Evolutionary conservation across 2,888 invertebrate genomes (phyloP), one percentile per base, ranked within the genome.

Genomic region (Heliconius cydno): DNA sequence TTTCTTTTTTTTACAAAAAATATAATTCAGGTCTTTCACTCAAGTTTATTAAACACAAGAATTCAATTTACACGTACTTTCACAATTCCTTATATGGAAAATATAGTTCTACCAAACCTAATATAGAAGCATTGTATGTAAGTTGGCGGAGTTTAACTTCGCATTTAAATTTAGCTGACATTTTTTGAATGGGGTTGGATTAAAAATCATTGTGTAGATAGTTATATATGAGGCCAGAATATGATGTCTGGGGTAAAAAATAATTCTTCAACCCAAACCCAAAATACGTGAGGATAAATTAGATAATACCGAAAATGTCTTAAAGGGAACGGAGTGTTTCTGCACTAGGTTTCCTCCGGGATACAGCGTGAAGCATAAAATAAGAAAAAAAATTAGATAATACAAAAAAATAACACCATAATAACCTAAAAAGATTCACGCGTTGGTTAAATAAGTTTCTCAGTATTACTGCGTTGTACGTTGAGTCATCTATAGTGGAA

Each of bases 401-500:
- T 68, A 68, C 38, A 41, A 41, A n/a, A 68, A 46, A 0, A 68
- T 65, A 34, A 30, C 2, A 19, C 34, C 9, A 30, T 10, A 67
- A 19, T 12, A 30, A 66, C 19, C 66, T 30, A 34, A 9, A 34
- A 65, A 30, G 30, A 30, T 67, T 1, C 7, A 67, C 19, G 19
- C 22, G 30, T 46, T 12, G 25, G 15, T 70, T 74, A 41, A 74
- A 74, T 63, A 63, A 63, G 34, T 13, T 74, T 38, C 38, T 63
- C 12, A 72, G n/a, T 34, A 25, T 52, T 30, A 76, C 30, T 46
- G 75, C 41, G 65, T 65, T 52, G 41, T 9, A 34, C 52, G 46
- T 66, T 74, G 63, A 65, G 63, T 76, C 79, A 79, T 57, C 34
- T 15, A 6, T 76, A 79, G 63, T 73, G 70, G 71, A 57, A 71